Percentiles rank a stretch among this genome's conserved stretches.
These are phyloP conservation scores for Cherax quadricarinatus DNA, from an alignment of 1,140 invertebrate species.

Conservation along the genomic window DNA sequence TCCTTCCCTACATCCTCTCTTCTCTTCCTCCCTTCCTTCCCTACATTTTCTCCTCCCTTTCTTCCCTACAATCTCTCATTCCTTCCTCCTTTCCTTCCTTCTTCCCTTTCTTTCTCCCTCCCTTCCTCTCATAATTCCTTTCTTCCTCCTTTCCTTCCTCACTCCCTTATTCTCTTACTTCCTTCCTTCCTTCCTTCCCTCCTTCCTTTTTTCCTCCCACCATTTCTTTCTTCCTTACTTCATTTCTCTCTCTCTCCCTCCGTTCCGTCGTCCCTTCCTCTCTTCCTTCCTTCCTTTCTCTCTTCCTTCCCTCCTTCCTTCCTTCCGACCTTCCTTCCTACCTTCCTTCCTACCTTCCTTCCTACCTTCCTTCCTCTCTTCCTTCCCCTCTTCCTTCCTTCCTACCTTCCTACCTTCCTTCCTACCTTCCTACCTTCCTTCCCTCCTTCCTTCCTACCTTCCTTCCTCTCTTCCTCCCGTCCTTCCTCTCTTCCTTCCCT, in stretches of 20 bases:
- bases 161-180: no score
- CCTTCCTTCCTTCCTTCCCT: no score
- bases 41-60: neutral
- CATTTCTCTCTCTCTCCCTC: conserved; percentile 16
- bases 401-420: neutral
- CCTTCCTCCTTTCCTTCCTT: neutral
- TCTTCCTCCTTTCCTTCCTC: no score
- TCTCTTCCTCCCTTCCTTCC: neutral
- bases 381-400: neutral
- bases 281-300: neutral
- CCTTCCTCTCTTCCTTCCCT: neutral
- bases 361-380: neutral
- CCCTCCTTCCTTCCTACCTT: neutral
- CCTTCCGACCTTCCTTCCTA: neutral
- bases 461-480: neutral
- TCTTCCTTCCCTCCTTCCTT: neutral
- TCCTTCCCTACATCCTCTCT: no score
- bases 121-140: no score
- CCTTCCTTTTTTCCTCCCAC: conserved; percentile 21
- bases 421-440: neutral
- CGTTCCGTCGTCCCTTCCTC: neutral
- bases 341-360: neutral
- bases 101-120: neutral
- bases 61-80: neutral
- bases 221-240: conserved; percentile 13